Percentiles rank a stretch among this genome's conserved stretches.
phyloP scores from a whole-genome alignment of 2,797 vertebrate genomes.

The Pangasius krempfi region DNA sequence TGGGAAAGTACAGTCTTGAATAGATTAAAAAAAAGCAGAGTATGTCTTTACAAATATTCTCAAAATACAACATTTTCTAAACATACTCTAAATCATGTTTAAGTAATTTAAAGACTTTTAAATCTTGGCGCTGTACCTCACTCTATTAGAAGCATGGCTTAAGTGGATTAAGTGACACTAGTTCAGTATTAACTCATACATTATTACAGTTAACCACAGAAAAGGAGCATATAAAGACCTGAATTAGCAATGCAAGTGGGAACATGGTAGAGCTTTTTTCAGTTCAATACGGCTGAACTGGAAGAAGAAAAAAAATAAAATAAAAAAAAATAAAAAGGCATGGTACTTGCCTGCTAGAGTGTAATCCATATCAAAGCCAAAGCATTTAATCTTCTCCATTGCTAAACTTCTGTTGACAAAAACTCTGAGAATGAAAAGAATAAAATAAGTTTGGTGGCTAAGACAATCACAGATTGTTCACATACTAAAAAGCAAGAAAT shows the following conservation, averaged over 20 bases:
- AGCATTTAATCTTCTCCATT: conserved; percentile 99
- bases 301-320: too few species aligned
- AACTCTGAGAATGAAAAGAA: conserved; percentile 78
- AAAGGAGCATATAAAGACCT: not conserved
- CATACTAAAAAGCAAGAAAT: not conserved
- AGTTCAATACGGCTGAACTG: too few species aligned
- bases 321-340: not conserved
- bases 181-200: not conserved
- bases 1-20: not conserved
- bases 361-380: conserved; percentile 99
- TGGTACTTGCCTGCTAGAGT: conserved; percentile 88
- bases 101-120: not conserved
- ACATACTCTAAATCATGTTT: not conserved
- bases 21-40: not conserved
- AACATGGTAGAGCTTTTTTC: not conserved
- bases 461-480: not conserved
- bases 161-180: not conserved
- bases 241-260: not conserved
- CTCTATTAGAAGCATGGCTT: not conserved
- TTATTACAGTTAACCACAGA: not conserved
- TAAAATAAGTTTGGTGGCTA: not conserved
- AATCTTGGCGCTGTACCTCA: not conserved
- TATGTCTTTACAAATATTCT: not conserved
- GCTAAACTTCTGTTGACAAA: conserved; percentile 99
- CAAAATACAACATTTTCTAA: not conserved